Evolutionary conservation across 2,113 vertebrate genomes (phyloP).

Genomic region (Barbus barbus): DNA sequence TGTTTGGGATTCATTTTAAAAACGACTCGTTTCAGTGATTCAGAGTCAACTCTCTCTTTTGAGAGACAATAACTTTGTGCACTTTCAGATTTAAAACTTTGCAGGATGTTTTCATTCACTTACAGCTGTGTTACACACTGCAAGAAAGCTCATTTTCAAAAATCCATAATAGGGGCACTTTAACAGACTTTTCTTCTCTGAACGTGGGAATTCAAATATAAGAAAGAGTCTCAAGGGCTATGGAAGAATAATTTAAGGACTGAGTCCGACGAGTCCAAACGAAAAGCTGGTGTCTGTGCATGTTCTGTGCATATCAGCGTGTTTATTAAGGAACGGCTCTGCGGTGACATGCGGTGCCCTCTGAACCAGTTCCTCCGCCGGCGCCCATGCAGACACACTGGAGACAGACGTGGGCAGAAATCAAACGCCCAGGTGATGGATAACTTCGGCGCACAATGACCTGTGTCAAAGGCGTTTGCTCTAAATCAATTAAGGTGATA

Average conservation of each 20-base stretch:
- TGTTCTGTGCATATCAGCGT: not conserved
- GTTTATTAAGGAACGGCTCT: too few species aligned
- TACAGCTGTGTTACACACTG: too few species aligned
- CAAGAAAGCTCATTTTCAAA: too few species aligned
- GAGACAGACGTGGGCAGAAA: slow-evolving; percentile 73
- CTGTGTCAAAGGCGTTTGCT: slow-evolving; percentile 82
- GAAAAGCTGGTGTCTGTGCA: not conserved
- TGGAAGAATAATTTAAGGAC: not conserved
- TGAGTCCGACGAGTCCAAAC: not conserved
- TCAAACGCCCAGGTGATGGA: slow-evolving; percentile 74
- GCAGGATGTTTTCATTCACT: too few species aligned
- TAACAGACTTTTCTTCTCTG: not conserved
- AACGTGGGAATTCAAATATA: not conserved
- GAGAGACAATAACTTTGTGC: too few species aligned
- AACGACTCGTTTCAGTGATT: too few species aligned
- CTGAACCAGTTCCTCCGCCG: slow-evolving; percentile 28
- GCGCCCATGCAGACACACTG: slow-evolving; percentile 71
- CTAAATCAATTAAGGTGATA: slow-evolving; percentile 87
- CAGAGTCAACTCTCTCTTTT: too few species aligned
- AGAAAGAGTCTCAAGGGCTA: too few species aligned
- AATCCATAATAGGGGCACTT: too few species aligned
- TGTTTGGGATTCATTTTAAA: too few species aligned
- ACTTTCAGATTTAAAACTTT: too few species aligned
- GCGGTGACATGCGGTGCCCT: not conserved
- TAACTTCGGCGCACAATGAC: slow-evolving; percentile 75